Percentiles rank a stretch among this genome's conserved stretches.
Conservation (phyloP, 1,140 invertebrate genomes). For the Drosophila subobscura region DNA sequence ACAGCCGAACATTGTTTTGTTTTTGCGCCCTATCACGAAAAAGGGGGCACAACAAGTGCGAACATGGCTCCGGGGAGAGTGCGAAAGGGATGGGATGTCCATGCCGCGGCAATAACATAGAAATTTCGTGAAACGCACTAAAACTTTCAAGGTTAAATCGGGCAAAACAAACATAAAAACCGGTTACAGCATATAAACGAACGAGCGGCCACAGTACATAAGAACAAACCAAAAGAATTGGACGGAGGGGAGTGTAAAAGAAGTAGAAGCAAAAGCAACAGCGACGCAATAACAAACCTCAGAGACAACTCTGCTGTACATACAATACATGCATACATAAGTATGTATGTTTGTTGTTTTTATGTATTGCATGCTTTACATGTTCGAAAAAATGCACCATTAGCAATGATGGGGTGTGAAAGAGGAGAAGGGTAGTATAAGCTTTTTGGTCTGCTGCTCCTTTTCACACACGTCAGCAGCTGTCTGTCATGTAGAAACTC, state of each 20-base stretch:
- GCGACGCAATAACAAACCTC: conserved; percentile 38
- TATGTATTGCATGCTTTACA: conserved; percentile 9
- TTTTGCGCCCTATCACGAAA: conserved; percentile 22
- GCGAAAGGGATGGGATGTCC: conserved; percentile 35
- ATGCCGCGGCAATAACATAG: conserved; percentile 66
- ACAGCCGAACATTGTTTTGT: conserved; percentile 34
- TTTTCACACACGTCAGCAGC: too few relatives aligned
- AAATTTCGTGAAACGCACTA: conserved; percentile 70
- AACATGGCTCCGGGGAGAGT: conserved; percentile 28
- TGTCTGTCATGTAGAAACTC: conserved; percentile 8
- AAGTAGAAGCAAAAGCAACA: conserved; percentile 21
- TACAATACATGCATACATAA: conserved; percentile 6
- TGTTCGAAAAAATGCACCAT: conserved; percentile 11
- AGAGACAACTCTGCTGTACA: not conserved
- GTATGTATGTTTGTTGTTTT: conserved; percentile 14
- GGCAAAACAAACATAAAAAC: conserved; percentile 81
- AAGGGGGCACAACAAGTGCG: conserved; percentile 71
- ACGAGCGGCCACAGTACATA: conserved; percentile 6
- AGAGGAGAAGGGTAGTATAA: too few relatives aligned
- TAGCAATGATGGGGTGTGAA: too few relatives aligned
- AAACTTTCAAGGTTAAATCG: conserved; percentile 79
- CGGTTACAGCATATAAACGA: conserved; percentile 66
- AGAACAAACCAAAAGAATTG: conserved; percentile 14
- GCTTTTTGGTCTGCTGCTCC: too few relatives aligned
- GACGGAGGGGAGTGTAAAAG: not conserved